phyloP scores from a whole-genome alignment of 1,140 invertebrate genomes.

The Cydia splendana region DNA sequence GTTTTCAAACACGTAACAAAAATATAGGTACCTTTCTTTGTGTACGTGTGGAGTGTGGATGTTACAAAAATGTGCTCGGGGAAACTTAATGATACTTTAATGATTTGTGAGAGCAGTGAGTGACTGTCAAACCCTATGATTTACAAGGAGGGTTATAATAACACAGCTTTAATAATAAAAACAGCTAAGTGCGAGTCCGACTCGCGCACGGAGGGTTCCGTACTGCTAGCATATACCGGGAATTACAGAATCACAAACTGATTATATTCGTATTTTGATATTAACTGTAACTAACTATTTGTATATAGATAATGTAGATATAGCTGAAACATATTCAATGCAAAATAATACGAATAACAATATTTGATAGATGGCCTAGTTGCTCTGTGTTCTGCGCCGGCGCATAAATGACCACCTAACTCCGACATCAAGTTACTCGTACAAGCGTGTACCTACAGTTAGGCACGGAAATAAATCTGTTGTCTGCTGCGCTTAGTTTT shows the following conservation, averaged over 20 bases:
- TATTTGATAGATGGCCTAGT: constrained; percentile 12
- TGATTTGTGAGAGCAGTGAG: constrained; percentile 25
- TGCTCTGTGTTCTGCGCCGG: background rate
- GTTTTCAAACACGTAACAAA: constrained; percentile 49
- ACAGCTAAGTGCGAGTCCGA: no score
- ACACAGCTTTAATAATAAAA: no score
- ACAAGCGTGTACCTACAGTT: background rate
- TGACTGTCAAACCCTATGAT: no score
- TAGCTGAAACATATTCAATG: background rate
- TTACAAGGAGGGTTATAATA: no score
- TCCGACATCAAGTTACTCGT: background rate
- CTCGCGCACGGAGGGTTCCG: no score
- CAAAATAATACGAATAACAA: constrained; percentile 37
- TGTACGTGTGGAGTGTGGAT: constrained; percentile 34
- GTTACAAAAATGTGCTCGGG: constrained; percentile 35
- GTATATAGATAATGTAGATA: no score
- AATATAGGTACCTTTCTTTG: constrained; percentile 50
- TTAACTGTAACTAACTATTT: no score
- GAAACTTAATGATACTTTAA: constrained; percentile 45
- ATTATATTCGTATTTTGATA: no score
- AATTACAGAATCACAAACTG: no score
- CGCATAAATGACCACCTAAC: background rate
- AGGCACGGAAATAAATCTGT: no score
- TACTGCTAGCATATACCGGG: no score
- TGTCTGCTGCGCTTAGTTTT: no score